Percentiles rank a stretch among this genome's conserved stretches.
phyloP scores from a whole-genome alignment of 2,113 vertebrate species.

The Lagenorhynchus albirostris region DNA sequence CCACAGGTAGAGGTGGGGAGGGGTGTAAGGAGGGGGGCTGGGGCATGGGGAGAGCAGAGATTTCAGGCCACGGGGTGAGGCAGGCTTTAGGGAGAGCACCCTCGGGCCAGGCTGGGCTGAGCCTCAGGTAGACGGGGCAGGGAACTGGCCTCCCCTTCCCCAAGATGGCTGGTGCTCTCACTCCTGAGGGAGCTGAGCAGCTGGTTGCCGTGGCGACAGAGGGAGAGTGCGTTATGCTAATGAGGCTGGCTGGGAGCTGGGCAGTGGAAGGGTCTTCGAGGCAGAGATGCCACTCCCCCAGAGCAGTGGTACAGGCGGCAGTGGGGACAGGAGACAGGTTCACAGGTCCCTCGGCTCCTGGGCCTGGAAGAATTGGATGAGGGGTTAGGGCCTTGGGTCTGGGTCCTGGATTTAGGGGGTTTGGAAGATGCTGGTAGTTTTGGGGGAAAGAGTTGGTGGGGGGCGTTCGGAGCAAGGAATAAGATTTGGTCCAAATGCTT shows the following conservation, averaged over 20 bases:
- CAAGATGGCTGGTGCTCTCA: slow-evolving; percentile 76
- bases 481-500: background rate
- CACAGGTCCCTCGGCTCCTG: background rate
- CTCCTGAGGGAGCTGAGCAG: slow-evolving; percentile 79
- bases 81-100: background rate
- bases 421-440: background rate
- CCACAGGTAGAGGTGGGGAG: slow-evolving; percentile 9
- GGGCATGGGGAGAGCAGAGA: background rate
- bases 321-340: background rate
- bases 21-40: background rate
- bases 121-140: slow-evolving; percentile 36
- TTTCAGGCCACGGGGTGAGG: background rate
- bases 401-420: background rate
- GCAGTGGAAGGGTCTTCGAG: slow-evolving; percentile 57
- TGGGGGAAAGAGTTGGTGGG: background rate
- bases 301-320: background rate
- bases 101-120: background rate
- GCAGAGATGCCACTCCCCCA: background rate
- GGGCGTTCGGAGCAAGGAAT: background rate
- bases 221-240: slow-evolving; percentile 75
- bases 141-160: slow-evolving; percentile 40
- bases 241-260: slow-evolving; percentile 60
- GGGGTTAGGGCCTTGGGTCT: background rate
- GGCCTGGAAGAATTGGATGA: background rate
- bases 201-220: slow-evolving; percentile 79